Evolutionary conservation across 2,888 invertebrate genomes (phyloP).

Genomic region (Drosophila kokeensis): DNA sequence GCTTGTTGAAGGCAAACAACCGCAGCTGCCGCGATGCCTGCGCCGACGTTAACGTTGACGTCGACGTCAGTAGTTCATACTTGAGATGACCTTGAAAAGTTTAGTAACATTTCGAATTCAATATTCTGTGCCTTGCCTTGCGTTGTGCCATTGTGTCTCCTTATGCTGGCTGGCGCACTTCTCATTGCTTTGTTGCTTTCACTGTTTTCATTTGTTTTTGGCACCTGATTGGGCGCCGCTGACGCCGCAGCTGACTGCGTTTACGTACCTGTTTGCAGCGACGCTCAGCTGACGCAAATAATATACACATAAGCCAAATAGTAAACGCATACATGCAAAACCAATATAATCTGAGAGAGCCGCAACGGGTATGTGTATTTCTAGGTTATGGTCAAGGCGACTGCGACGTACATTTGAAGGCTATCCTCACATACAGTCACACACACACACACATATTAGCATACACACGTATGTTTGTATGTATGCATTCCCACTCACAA

Average conservation of each 20-base stretch:
- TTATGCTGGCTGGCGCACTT: constrained; percentile 43
- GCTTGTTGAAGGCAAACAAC: constrained; percentile 12
- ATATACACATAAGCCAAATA: constrained; percentile 6
- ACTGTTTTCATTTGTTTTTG: constrained; percentile 54
- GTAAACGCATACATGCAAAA: neutral
- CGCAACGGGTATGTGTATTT: constrained; percentile 47
- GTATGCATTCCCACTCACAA: constrained; percentile 8
- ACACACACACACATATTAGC: constrained; percentile 17
- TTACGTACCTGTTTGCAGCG: constrained; percentile 51
- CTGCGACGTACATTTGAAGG: constrained; percentile 66
- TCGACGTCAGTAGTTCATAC: constrained; percentile 70
- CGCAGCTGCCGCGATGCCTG: constrained; percentile 19
- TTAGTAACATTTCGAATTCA: constrained; percentile 74
- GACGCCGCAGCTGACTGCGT: constrained; percentile 23
- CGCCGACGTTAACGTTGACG: constrained; percentile 13
- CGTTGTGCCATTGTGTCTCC: constrained; percentile 34
- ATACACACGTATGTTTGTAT: neutral
- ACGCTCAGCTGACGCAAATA: constrained; percentile 49
- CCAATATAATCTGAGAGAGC: constrained; percentile 32
- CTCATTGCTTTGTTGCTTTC: constrained; percentile 39
- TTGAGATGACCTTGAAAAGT: constrained; percentile 81
- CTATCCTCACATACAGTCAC: constrained; percentile 45
- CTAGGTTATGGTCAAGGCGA: constrained; percentile 77
- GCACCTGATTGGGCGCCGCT: constrained; percentile 50
- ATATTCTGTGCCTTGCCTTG: constrained; percentile 20